phyloP scores from a whole-genome alignment of 92 coral and sea anemone species.

The Siderastrea siderea region DNA sequence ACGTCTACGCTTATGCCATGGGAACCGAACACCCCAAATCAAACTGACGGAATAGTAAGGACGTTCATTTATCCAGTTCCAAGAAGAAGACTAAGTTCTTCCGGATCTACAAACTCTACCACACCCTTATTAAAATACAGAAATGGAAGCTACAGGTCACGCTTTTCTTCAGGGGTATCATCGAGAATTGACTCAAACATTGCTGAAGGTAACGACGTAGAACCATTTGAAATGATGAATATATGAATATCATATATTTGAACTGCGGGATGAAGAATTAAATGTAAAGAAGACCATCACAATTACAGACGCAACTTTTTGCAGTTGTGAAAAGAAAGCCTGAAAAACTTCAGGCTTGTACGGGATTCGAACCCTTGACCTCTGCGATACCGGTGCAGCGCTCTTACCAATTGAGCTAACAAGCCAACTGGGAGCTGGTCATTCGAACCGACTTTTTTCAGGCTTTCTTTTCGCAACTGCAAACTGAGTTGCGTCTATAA shows the following conservation, averaged over 20 bases:
- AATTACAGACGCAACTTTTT: not conserved
- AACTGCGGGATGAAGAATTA: too few relatives aligned
- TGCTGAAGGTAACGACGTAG: constrained; percentile 72
- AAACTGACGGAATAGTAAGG: constrained; percentile 54
- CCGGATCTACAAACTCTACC: constrained; percentile 87
- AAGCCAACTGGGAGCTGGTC: too few relatives aligned
- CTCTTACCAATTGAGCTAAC: too few relatives aligned
- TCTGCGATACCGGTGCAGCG: too few relatives aligned
- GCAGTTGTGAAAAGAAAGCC: not conserved
- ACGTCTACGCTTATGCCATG: constrained; percentile 51
- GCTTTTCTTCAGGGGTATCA: constrained; percentile 90
- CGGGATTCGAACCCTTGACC: too few relatives aligned
- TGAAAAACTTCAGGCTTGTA: too few relatives aligned
- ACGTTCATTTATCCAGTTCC: constrained; percentile 69
- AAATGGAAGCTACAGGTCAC: constrained; percentile 91
- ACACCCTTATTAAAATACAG: constrained; percentile 88
- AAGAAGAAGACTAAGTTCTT: constrained; percentile 83
- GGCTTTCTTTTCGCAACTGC: too few relatives aligned
- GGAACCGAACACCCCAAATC: constrained; percentile 82
- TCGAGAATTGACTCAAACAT: constrained; percentile 92
- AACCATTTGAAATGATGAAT: not conserved
- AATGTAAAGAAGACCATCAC: too few relatives aligned
- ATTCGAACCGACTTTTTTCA: too few relatives aligned
- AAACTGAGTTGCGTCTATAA: too few relatives aligned
- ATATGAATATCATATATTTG: too few relatives aligned